phyloP scores from a whole-genome alignment of 30 jellyfish, hydroid and myxozoan genomes.

The Phacellophora camtschatica region DNA sequence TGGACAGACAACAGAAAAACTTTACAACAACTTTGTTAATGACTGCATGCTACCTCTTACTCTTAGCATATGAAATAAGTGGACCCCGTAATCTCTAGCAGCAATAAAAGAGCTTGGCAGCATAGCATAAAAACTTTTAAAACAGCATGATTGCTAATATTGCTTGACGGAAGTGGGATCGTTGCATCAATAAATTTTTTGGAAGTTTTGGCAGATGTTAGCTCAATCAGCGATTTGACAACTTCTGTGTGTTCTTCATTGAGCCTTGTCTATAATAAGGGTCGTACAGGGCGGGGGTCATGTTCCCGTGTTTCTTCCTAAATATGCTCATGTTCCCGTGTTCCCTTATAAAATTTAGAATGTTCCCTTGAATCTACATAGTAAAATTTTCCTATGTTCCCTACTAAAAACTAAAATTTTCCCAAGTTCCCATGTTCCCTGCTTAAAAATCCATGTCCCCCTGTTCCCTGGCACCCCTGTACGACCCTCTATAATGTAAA shows the following conservation, averaged over 20 bases:
- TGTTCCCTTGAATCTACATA: too few species aligned
- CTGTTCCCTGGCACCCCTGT: too few species aligned
- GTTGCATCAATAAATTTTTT: conserved; percentile 23
- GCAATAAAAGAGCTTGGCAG: conserved; percentile 4
- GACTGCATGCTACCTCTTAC: conserved; percentile 54
- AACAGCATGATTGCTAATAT: conserved; percentile 32
- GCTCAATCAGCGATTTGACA: conserved; percentile 17
- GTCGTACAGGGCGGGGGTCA: too few species aligned
- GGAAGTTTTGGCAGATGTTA: conserved; percentile 35
- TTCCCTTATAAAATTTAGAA: too few species aligned
- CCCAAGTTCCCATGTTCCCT: too few species aligned
- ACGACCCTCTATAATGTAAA: too few species aligned
- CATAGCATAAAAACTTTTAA: conserved; percentile 25
- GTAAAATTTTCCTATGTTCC: too few species aligned
- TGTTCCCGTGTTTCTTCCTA: too few species aligned
- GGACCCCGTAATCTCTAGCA: conserved; percentile 34
- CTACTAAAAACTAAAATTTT: too few species aligned
- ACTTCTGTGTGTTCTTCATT: not conserved
- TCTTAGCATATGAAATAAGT: conserved; percentile 16
- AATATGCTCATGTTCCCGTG: too few species aligned
- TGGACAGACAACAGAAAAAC: conserved; percentile 28
- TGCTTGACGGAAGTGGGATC: conserved; percentile 19
- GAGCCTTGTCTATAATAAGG: conserved; percentile 8
- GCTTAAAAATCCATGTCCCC: too few species aligned
- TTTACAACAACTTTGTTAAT: conserved; percentile 19